Evolutionary conservation across 2,797 vertebrate genomes (phyloP).

Genomic region (Gobionotothen gibberifrons): DNA sequence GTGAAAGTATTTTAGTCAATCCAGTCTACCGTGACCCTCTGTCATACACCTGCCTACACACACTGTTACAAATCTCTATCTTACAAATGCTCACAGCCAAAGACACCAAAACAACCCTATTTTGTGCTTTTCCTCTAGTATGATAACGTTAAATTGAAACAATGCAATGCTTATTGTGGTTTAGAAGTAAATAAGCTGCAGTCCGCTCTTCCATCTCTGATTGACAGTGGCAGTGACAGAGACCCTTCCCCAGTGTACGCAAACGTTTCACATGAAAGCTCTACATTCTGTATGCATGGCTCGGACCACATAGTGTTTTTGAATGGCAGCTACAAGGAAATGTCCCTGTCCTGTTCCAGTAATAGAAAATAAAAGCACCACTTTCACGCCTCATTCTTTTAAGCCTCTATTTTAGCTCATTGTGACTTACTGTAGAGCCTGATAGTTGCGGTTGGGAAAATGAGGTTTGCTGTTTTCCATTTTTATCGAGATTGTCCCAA

Average conservation of each 20-base stretch:
- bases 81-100: slow-evolving; percentile 1
- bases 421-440: slow-evolving; percentile 2
- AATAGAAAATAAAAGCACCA: slow-evolving; percentile 44
- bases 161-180: slow-evolving; percentile 20
- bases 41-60: slow-evolving; percentile 20
- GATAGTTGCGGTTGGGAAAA: slow-evolving; percentile 28
- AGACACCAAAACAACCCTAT: slow-evolving; percentile 12
- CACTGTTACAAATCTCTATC: not conserved
- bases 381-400: slow-evolving; percentile 67
- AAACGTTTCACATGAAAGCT: slow-evolving; percentile 23
- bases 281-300: not conserved
- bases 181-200: slow-evolving; percentile 34
- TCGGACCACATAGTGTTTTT: slow-evolving; percentile 5
- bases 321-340: slow-evolving; percentile 27
- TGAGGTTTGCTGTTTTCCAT: slow-evolving; percentile 8
- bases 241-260: not conserved
- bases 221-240: slow-evolving; percentile 34
- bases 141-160: not conserved
- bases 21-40: slow-evolving; percentile 33
- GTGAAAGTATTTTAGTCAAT: slow-evolving; percentile 64
- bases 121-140: slow-evolving; percentile 5
- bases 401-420: slow-evolving; percentile 53
- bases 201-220: slow-evolving; percentile 38
- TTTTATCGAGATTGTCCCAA: slow-evolving; percentile 5
- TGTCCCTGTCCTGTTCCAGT: slow-evolving; percentile 1